Percentiles rank a stretch among this genome's conserved stretches.
These are phyloP conservation scores for Acanthurus leucopareius DNA, from an alignment of 2,797 vertebrate genomes.

Conservation along the genomic window DNA sequence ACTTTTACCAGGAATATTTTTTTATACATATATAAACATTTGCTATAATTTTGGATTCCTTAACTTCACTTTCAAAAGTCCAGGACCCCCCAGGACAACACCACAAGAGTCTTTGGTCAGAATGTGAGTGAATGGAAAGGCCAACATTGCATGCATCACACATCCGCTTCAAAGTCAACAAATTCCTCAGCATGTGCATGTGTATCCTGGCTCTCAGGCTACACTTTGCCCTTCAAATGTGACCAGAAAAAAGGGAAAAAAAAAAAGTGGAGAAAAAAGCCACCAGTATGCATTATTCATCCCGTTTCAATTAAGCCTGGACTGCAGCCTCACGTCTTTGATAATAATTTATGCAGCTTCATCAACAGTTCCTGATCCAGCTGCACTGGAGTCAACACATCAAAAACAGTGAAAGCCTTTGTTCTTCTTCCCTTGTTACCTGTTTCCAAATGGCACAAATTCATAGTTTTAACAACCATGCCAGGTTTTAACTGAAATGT, in stretches of 20 bases:
- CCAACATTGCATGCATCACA: conserved; percentile 9
- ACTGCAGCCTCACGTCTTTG: conserved; percentile 71
- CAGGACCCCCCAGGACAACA: background rate
- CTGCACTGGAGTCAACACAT: conserved; percentile 71
- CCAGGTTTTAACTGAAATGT: background rate
- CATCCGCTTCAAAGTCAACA: conserved; percentile 33
- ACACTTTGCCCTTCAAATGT: conserved; percentile 65
- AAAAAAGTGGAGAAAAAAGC: conserved; percentile 13
- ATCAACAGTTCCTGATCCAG: conserved; percentile 72
- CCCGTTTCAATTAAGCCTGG: conserved; percentile 74
- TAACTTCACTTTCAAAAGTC: conserved; percentile 6
- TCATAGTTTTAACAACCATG: conserved; percentile 11
- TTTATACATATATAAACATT: background rate
- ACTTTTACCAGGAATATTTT: conserved; percentile 6
- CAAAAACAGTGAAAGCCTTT: conserved; percentile 67
- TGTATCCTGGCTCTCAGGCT: conserved; percentile 49
- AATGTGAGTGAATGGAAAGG: conserved; percentile 30
- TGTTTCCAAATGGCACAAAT: conserved; percentile 47
- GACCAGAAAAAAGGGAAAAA: conserved; percentile 47
- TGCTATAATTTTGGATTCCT: conserved; percentile 5
- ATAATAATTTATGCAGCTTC: conserved; percentile 75
- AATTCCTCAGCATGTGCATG: conserved; percentile 51
- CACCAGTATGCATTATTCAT: conserved; percentile 80
- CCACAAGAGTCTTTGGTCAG: conserved; percentile 21
- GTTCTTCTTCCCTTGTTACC: conserved; percentile 53